Conservation (phyloP, 2,797 vertebrate species). For the Hylomyscus alleni region DNA sequence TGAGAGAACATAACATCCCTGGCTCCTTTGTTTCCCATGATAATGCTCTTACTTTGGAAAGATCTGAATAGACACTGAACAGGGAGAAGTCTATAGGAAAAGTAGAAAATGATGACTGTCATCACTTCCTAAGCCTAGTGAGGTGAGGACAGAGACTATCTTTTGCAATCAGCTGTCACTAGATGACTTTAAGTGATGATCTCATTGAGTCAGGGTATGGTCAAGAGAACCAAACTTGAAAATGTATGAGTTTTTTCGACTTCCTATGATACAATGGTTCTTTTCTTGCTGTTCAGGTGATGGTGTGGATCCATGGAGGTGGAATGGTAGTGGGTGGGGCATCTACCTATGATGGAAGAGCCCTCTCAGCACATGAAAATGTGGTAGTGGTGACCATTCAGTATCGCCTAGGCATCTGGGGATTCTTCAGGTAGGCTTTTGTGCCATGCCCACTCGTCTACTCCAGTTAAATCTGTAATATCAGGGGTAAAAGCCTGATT, state of each 20-base stretch:
- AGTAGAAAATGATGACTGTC: too few relatives aligned
- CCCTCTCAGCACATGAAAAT: constrained; percentile 89
- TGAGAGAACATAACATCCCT: neutral
- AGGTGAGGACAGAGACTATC: rapidly evolving
- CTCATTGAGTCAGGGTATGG: neutral
- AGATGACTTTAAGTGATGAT: too few relatives aligned
- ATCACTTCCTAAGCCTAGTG: neutral
- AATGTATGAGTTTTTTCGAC: neutral
- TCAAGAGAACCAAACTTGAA: neutral
- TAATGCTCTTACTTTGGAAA: neutral
- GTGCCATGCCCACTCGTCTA: too few relatives aligned
- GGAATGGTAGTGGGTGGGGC: constrained; percentile 87
- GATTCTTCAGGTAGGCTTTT: constrained; percentile 91
- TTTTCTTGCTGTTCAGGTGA: constrained; percentile 85
- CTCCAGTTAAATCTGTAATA: too few relatives aligned
- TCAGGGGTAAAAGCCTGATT: too few relatives aligned
- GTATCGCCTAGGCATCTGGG: constrained; percentile 92
- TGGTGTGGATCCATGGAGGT: constrained; percentile 91
- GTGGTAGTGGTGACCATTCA: constrained; percentile 91
- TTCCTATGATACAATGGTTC: neutral
- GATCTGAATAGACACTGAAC: neutral
- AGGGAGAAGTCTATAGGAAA: too few relatives aligned
- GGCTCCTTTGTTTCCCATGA: neutral
- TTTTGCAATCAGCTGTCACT: too few relatives aligned
- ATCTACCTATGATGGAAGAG: constrained; percentile 87